These are phyloP conservation scores for Latrodectus elegans DNA, from an alignment of 2,888 invertebrate genomes.

Conservation along the genomic window DNA sequence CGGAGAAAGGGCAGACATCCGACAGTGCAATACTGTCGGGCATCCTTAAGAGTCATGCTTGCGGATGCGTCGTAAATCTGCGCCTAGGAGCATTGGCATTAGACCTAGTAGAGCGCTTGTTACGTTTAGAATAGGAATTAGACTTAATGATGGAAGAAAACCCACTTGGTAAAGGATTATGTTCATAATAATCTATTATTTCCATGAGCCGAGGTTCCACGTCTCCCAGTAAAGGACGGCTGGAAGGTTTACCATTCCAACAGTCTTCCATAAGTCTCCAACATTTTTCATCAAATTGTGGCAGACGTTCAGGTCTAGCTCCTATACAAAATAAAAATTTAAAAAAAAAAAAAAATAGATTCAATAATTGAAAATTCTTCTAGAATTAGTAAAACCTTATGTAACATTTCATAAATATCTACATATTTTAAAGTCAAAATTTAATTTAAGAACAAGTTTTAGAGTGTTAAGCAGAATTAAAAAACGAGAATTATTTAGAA, in stretches of 20 bases:
- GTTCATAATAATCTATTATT: constrained; percentile 74
- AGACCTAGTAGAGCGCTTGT: constrained; percentile 23
- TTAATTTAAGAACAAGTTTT: no score
- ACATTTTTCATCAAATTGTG: constrained; percentile 84
- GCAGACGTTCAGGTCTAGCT: constrained; percentile 85
- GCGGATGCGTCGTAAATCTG: constrained; percentile 31
- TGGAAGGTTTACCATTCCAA: constrained; percentile 85
- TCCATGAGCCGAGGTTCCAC: constrained; percentile 82
- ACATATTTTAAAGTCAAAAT: no score
- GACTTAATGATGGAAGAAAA: constrained; percentile 42
- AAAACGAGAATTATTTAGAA: no score
- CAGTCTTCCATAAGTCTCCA: constrained; percentile 90
- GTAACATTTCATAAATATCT: no score
- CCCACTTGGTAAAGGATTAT: constrained; percentile 65
- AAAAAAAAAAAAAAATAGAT: no score
- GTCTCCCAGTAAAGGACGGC: constrained; percentile 85
- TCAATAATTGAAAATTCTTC: no score
- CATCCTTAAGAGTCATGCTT: constrained; percentile 62
- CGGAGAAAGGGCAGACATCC: constrained; percentile 54
- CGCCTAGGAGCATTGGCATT: constrained; percentile 27
- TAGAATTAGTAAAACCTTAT: no score
- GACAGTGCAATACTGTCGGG: constrained; percentile 53
- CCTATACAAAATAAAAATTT: constrained; percentile 77
- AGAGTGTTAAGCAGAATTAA: no score
- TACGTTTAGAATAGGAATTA: constrained; percentile 33